Evolutionary conservation across 2,113 vertebrate genomes (phyloP).

Genomic region (Galeopterus variegatus): DNA sequence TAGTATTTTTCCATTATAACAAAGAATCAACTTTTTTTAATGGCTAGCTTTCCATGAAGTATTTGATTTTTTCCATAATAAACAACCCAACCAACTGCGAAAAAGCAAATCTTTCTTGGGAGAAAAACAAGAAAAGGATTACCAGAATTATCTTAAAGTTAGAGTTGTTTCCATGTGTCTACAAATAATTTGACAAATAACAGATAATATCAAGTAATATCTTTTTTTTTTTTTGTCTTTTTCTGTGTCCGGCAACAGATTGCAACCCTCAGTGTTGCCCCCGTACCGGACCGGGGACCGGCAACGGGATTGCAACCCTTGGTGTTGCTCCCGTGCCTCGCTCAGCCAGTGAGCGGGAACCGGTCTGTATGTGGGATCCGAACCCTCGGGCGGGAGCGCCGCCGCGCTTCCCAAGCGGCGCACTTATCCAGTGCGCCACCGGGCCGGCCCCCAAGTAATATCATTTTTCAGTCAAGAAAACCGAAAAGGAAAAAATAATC

Average conservation of each 20-base stretch:
- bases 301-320: too few species aligned
- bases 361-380: too few species aligned
- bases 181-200: constrained; percentile 31
- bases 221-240: too few species aligned
- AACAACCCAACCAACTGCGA: not conserved
- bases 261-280: too few species aligned
- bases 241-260: too few species aligned
- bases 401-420: too few species aligned
- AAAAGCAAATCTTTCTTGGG: constrained; percentile 28
- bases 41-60: constrained; percentile 31
- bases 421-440: too few species aligned
- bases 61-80: constrained; percentile 59
- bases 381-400: too few species aligned
- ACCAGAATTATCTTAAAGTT: constrained; percentile 35
- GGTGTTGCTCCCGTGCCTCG: too few species aligned
- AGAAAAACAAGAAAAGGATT: constrained; percentile 52
- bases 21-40: constrained; percentile 17
- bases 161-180: not conserved
- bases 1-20: not conserved
- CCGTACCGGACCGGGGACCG: too few species aligned
- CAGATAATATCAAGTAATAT: not conserved
- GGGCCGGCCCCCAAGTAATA: too few species aligned
- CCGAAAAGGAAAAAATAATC: constrained; percentile 6
- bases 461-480: constrained; percentile 26
- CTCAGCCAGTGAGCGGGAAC: too few species aligned